Evolutionary conservation across 2,113 vertebrate genomes (phyloP), one percentile per base, ranked within the genome.

Genomic region (Bubo blakistoni): DNA sequence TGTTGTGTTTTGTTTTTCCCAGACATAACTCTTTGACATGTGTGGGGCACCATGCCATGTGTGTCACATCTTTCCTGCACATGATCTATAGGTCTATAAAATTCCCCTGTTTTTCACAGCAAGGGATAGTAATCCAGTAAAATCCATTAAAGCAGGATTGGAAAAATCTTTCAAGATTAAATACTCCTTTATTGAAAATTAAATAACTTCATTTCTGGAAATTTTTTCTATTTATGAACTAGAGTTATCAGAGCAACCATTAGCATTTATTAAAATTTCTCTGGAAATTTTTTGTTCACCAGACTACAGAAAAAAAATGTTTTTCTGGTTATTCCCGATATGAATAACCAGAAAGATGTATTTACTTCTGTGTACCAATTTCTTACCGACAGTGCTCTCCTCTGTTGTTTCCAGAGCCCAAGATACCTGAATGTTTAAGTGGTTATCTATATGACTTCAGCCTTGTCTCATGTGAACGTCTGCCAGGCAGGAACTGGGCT

Each of bases 401-500:
- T 94, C 52, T 0, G 0, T 32, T 83, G 46, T 84, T 92, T 91
- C 52, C 84, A 96, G 65, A 96, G 85, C 72, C 92, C 81, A 73
- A 96, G 93, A 72, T 81, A 98, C 97, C 97, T 98, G 92, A 97
- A 94, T 93, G 90, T 97, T 94, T 89, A 96, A 97, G 95, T 24
- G 69, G 89, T 97, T 97, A 96, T 97, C 97, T 97, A 6, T 94
- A 57, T 91, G 88, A 96, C 95, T 95, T 90, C 81, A 96, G 91
- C 34, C 88, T 95, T 95, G 87, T 94, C 94, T 97, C 96, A 82
- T 54, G 46, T 71, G 89, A 97, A 92, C 2, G 88, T 91, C 96
- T 97, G 96, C 97, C 97, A 97, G 89, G 96, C 96, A 98, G 97
- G 97, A 98, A 98, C 97, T 97, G 93, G 95, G 88, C 96, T 97